Evolutionary conservation across 1,140 invertebrate species (phyloP), one percentile per base, ranked within the genome.

Genomic region (Pteromalus puparum): DNA sequence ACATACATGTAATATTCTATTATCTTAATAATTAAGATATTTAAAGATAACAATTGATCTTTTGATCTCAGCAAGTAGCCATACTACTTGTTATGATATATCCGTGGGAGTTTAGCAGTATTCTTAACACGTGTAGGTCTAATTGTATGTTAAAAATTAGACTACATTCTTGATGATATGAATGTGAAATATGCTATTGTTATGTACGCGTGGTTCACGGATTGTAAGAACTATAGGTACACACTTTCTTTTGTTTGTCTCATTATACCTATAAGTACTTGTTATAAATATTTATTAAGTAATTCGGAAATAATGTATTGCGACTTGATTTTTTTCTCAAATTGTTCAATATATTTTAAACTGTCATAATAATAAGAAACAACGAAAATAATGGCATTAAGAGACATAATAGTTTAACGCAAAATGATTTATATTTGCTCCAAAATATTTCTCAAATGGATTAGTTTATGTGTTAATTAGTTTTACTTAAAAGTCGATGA

Each of bases 21-120:
- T 34, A 5, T 42, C 83, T 76, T 72, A 80, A 72, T 48, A 26
- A 72, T 81, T 9, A 72, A 87, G 53, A 70, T 77, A 76, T 86
- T 83, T 53, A 75, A 74, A 84, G 67, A 53, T 30, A 85, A 67
- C 53, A 18, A 77, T 70, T 83, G 15, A 86, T 28, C 21, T 28
- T 84, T 84, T 77, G 12, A 87, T 82, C 42, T 70, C 61, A 84
- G 68, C 46, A 77, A 87, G 28, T 30, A 86, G 13, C 65, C 82
- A 80, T 86, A 82, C 74, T 81, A 87, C 70, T 65, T 82, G 21
- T 48, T 53, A 78, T 34, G 34, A 38, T 73, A 38, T 73, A 74
- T 26, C 18, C 26, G 6, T 53, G 42, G 65, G 4, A n/a, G 15
- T 53, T 28, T 46, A 48, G 42, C 67, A 78, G 65, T 53, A 78